Percentiles rank a stretch among this genome's conserved stretches.
Evolutionary conservation across 2,888 invertebrate genomes (phyloP).

Genomic region (Drosophila sordidula): DNA sequence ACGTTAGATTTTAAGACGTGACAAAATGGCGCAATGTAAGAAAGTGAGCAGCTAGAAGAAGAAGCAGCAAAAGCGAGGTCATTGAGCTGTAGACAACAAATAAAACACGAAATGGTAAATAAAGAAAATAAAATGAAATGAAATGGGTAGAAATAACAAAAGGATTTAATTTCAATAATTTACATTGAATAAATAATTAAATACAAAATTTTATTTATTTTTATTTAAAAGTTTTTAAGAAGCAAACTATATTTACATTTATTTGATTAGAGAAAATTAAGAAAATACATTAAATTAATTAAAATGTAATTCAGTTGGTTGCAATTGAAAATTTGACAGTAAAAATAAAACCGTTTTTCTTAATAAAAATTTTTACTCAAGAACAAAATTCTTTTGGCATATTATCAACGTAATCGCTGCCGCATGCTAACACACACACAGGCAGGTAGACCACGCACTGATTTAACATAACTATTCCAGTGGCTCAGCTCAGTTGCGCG

Average conservation of each 20-base stretch:
- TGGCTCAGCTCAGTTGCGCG: constrained; percentile 63
- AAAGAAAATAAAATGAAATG: constrained; percentile 8
- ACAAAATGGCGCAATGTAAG: constrained; percentile 20
- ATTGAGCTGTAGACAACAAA: constrained; percentile 35
- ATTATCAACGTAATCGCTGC: constrained; percentile 54
- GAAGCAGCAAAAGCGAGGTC: constrained; percentile 36
- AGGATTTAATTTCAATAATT: neutral
- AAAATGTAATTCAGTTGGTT: too few relatives aligned
- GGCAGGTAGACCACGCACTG: constrained; percentile 45
- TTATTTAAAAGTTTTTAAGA: too few relatives aligned
- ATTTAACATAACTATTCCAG: constrained; percentile 77
- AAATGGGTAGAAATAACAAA: neutral
- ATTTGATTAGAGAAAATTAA: constrained; percentile 1
- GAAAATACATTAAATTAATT: constrained; percentile 30
- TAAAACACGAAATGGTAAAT: constrained; percentile 1
- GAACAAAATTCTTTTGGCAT: constrained; percentile 40
- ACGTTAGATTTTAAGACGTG: constrained; percentile 14
- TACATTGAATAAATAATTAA: too few relatives aligned
- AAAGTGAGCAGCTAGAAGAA: constrained; percentile 23
- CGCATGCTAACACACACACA: constrained; percentile 37
- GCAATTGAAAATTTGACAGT: constrained; percentile 15
- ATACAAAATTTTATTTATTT: too few relatives aligned
- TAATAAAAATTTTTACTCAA: too few relatives aligned
- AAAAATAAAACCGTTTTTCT: constrained; percentile 52
- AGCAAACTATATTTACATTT: too few relatives aligned